phyloP scores from a whole-genome alignment of 2,888 invertebrate species.

The Hymenopus coronatus region DNA sequence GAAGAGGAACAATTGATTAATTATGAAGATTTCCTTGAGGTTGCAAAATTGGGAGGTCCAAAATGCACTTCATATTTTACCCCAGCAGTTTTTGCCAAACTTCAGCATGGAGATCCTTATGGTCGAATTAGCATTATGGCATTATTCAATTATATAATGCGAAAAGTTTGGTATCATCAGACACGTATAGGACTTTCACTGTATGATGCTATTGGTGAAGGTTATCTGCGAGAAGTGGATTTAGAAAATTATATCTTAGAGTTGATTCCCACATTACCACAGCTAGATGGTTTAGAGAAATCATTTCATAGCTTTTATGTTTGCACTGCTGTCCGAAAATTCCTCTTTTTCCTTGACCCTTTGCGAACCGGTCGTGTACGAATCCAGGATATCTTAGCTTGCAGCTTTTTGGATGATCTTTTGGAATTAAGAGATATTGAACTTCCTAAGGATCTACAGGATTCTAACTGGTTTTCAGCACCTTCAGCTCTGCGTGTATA shows the following conservation, averaged over 20 bases:
- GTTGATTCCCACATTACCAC: constrained; percentile 86
- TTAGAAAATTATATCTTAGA: constrained; percentile 93
- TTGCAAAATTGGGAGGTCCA: constrained; percentile 67
- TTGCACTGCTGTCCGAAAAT: constrained; percentile 92
- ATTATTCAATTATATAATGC: constrained; percentile 92
- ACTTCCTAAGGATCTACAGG: constrained; percentile 76
- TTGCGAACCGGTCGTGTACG: constrained; percentile 81
- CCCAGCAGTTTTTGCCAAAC: constrained; percentile 80
- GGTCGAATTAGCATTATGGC: constrained; percentile 86
- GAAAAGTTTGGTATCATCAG: constrained; percentile 92
- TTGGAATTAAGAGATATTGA: constrained; percentile 80
- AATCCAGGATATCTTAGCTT: constrained; percentile 88
- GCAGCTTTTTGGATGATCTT: constrained; percentile 88
- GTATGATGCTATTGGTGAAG: constrained; percentile 91
- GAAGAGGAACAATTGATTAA: constrained; percentile 81
- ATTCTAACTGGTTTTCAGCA: constrained; percentile 89
- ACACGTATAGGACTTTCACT: constrained; percentile 89
- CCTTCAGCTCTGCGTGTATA: constrained; percentile 87
- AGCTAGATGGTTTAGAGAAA: constrained; percentile 84
- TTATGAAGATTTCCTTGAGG: constrained; percentile 80
- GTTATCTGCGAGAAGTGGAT: constrained; percentile 83
- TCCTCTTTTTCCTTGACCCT: constrained; percentile 93
- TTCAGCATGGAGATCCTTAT: constrained; percentile 81
- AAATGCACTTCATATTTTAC: constrained; percentile 83
- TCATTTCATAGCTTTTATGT: constrained; percentile 95